Conservation (phyloP, 1,140 invertebrate genomes). For the Brachionus angularis region DNA sequence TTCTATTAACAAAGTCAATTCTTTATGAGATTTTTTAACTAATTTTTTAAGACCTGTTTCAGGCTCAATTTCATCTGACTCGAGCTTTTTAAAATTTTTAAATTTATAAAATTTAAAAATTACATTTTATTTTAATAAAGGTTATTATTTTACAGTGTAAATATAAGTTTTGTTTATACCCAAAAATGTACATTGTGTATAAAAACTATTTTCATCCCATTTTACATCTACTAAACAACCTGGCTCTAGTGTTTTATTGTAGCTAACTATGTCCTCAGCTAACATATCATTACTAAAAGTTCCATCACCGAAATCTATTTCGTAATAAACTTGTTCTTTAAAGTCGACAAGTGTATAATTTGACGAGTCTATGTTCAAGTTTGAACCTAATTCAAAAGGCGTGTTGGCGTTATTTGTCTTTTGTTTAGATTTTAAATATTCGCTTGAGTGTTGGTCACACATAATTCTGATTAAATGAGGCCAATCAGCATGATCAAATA, state of each 20-base stretch:
- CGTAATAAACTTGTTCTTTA: constrained; percentile 61
- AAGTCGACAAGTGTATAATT: constrained; percentile 63
- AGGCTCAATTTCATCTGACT: not conserved
- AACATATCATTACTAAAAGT: constrained; percentile 65
- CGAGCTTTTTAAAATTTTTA: too few species aligned
- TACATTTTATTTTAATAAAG: not conserved
- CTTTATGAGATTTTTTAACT: constrained; percentile 24
- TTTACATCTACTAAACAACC: constrained; percentile 41
- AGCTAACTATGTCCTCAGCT: constrained; percentile 56
- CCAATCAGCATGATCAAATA: constrained; percentile 58
- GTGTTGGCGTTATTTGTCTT: not conserved
- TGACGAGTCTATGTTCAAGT: constrained; percentile 66
- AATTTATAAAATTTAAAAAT: constrained; percentile 38
- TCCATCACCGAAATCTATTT: constrained; percentile 66
- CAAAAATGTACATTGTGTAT: constrained; percentile 29
- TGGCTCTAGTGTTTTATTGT: not conserved
- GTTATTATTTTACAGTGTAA: constrained; percentile 7
- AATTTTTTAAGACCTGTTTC: too few species aligned
- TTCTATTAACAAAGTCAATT: not conserved
- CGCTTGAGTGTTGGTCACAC: constrained; percentile 55
- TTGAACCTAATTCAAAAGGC: constrained; percentile 52
- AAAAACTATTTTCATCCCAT: constrained; percentile 44
- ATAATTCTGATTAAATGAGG: constrained; percentile 60
- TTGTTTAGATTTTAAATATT: not conserved
- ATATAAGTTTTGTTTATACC: constrained; percentile 33